phyloP scores from a whole-genome alignment of 1,140 invertebrate genomes.

The Pogonomyrmex californicus region DNA sequence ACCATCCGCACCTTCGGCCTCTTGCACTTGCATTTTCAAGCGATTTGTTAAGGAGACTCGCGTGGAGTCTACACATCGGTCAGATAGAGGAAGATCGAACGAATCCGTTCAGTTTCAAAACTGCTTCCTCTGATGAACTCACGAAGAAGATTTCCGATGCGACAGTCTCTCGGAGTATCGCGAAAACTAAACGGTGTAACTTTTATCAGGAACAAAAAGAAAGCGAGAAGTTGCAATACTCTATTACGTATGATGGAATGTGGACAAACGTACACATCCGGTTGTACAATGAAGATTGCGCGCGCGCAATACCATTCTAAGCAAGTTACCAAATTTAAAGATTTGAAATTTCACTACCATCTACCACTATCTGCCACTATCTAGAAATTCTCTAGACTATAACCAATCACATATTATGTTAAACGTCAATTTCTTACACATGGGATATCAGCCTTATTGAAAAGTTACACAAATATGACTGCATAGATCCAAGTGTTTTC shows the following conservation, averaged over 20 bases:
- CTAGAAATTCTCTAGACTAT: too few relatives aligned
- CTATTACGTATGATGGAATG: slow-evolving; percentile 51
- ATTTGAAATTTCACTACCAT: too few relatives aligned
- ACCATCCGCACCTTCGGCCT: slow-evolving; percentile 77
- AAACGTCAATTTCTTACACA: too few relatives aligned
- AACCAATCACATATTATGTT: too few relatives aligned
- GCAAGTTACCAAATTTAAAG: too few relatives aligned
- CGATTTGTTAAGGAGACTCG: slow-evolving; percentile 33
- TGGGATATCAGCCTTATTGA: too few relatives aligned
- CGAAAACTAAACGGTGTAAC: slow-evolving; percentile 51
- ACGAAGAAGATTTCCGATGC: background rate
- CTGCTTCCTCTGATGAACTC: background rate
- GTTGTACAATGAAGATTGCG: slow-evolving; percentile 12
- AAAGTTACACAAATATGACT: too few relatives aligned
- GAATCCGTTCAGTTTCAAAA: background rate
- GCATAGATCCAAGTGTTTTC: too few relatives aligned
- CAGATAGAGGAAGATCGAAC: slow-evolving; percentile 1
- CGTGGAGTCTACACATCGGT: slow-evolving; percentile 30
- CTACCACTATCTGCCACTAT: too few relatives aligned
- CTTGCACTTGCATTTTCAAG: slow-evolving; percentile 75
- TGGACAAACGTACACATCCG: slow-evolving; percentile 67
- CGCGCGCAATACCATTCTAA: background rate
- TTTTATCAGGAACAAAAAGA: slow-evolving; percentile 29
- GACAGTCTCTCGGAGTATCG: slow-evolving; percentile 9
- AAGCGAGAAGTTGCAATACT: slow-evolving; percentile 36